Evolutionary conservation across 2,113 vertebrate species (phyloP), one percentile per base, ranked within the genome.

Genomic region (Pygoscelis adeliae): DNA sequence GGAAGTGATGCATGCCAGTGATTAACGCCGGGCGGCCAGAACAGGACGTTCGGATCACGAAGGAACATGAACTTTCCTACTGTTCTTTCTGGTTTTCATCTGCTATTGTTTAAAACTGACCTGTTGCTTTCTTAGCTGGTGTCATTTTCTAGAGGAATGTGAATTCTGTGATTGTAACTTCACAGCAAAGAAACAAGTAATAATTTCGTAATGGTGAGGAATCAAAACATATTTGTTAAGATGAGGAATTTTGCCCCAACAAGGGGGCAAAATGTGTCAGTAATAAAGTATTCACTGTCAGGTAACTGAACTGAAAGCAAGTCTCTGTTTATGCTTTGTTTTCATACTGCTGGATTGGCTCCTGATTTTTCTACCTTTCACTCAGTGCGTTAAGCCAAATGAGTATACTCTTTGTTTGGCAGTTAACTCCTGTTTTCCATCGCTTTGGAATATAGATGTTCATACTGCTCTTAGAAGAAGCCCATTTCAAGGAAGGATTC

Each of bases 21-120:
- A 93, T n/a, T 82, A 91, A 34, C 22, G 14, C 65, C 0, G 4
- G 77, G 73, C 30, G 3, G 65, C 61, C 78, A 95, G 97, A 96
- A 96, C 95, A 97, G 96, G 92, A 95, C 0, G 66, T 97, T 94
- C 66, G 1, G 89, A 79, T 76, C 34, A 4, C 0, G 4, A 56
- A 79, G 81, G 79, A 89, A 63, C 76, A 15, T 0, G 8, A 70
- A 46, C 67, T 90, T 88, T 49, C n/a, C 47, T 55, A 38, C 5
- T 9, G 62, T 49, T 27, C 55, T 44, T 47, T n/a, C 27, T 13
- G 21, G 10, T 47, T n/a, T n/a, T 11, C 1, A 49, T 44, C 25
- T 62, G 19, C 67, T 90, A 53, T 92, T 90, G 79, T 95, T 96
- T 86, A 47, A 73, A 85, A 94, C 44, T 70, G 87, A 62, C 84